A percentile compares a stretch with the other conserved stretches of the same genome.
Evolutionary conservation across 92 coral and sea anemone species (phyloP).

Genomic region (Scolanthus callimorphus): DNA sequence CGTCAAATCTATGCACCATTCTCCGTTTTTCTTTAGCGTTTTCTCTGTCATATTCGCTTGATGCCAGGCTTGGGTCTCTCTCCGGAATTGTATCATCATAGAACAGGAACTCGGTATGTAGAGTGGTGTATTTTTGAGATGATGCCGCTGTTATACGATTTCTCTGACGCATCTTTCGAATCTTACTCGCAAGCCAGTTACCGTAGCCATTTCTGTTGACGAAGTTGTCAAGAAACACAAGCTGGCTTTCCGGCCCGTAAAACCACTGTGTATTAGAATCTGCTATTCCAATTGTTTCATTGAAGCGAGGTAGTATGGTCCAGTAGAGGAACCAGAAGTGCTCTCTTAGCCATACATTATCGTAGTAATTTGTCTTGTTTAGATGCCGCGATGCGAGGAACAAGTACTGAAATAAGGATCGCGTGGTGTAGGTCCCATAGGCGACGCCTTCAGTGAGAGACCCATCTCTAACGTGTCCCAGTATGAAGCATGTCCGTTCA

Average conservation of each 20-base stretch:
- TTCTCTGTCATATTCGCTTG: not conserved
- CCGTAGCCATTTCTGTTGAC: conserved; percentile 73
- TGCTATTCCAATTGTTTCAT: conserved; percentile 76
- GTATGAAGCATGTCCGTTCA: conserved; percentile 68
- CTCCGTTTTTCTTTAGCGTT: not conserved
- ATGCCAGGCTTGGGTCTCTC: conserved; percentile 17
- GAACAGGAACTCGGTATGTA: conserved; percentile 78
- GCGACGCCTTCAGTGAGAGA: conserved; percentile 88
- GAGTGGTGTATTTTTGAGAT: conserved; percentile 38
- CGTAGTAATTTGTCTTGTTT: conserved; percentile 13
- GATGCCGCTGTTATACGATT: not conserved
- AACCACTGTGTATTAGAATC: conserved; percentile 84
- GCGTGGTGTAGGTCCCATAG: conserved; percentile 80
- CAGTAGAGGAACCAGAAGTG: conserved; percentile 83
- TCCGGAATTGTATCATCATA: conserved; percentile 45
- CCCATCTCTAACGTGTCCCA: conserved; percentile 76
- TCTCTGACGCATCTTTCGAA: conserved; percentile 30
- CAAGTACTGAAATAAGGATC: conserved; percentile 85
- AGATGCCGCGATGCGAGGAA: conserved; percentile 75
- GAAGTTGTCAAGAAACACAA: conserved; percentile 74
- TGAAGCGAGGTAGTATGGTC: conserved; percentile 81
- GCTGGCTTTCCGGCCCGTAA: conserved; percentile 90
- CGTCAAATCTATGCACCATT: conserved; percentile 66
- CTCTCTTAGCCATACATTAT: conserved; percentile 65
- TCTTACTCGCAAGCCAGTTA: conserved; percentile 79